These are phyloP conservation scores for Perca flavescens DNA, from an alignment of 2,113 vertebrate genomes.

Conservation along the genomic window DNA sequence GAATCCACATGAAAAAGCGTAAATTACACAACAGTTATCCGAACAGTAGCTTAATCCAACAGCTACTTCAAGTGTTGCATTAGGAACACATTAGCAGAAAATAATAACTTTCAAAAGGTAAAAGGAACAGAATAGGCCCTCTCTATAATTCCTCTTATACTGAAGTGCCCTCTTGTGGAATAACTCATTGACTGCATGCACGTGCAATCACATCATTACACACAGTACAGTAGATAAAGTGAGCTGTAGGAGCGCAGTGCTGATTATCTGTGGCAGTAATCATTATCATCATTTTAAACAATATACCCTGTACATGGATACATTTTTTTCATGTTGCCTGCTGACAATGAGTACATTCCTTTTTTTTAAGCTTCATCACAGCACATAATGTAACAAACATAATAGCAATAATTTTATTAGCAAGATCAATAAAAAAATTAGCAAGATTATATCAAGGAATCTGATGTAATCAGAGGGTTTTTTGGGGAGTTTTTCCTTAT, in stretches of 20 bases:
- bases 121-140: not conserved
- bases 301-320: not conserved
- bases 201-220: not conserved
- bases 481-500: too few relatives aligned
- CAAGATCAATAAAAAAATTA: not conserved
- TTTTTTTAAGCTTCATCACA: too few relatives aligned
- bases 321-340: not conserved
- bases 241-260: not conserved
- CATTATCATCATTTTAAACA: not conserved
- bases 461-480: too few relatives aligned
- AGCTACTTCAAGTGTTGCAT: not conserved
- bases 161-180: conserved; percentile 12
- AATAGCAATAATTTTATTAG: too few relatives aligned
- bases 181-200: not conserved
- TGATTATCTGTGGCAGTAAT: not conserved
- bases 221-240: not conserved
- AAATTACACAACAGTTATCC: not conserved
- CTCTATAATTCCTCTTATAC: not conserved
- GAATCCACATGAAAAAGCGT: not conserved
- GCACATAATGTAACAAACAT: not conserved
- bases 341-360: too few relatives aligned
- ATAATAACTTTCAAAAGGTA: not conserved
- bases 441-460: not conserved
- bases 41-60: not conserved
- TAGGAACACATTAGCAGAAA: not conserved